phyloP scores from a whole-genome alignment of 2,797 vertebrate species.

The Peromyscus attwateri region DNA sequence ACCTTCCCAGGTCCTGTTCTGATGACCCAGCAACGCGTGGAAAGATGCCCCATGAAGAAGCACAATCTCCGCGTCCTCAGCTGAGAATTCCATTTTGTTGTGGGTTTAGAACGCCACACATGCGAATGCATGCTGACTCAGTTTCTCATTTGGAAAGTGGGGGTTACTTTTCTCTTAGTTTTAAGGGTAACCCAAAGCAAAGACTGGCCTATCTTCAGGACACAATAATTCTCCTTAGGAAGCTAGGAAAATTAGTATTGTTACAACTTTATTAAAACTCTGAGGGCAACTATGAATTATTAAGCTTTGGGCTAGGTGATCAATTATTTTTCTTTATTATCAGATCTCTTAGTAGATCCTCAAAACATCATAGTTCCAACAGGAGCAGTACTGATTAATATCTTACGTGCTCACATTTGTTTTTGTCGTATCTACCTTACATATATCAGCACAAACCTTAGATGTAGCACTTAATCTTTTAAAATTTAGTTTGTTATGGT shows the following conservation, averaged over 20 bases:
- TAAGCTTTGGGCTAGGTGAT: not conserved
- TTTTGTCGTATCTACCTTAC: not conserved
- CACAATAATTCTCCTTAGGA: not conserved
- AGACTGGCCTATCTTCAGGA: not conserved
- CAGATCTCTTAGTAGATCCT: not conserved
- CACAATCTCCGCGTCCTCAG: not conserved
- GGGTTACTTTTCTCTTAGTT: not conserved
- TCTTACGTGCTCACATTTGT: not conserved
- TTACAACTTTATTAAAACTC: not conserved
- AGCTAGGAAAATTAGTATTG: not conserved
- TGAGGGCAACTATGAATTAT: not conserved
- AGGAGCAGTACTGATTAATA: not conserved
- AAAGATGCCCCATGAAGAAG: not conserved
- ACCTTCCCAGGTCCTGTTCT: not conserved
- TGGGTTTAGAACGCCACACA: not conserved
- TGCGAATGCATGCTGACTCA: not conserved
- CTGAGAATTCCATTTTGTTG: not conserved
- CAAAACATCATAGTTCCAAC: not conserved
- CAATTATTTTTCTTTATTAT: not conserved
- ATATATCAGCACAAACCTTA: not conserved
- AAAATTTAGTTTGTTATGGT: not conserved
- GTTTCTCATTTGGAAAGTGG: not conserved
- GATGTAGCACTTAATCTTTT: not conserved
- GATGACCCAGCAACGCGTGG: rapidly evolving
- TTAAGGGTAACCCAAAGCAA: not conserved